phyloP scores from a whole-genome alignment of 2,113 vertebrate species.

The Paradisaea rubra region DNA sequence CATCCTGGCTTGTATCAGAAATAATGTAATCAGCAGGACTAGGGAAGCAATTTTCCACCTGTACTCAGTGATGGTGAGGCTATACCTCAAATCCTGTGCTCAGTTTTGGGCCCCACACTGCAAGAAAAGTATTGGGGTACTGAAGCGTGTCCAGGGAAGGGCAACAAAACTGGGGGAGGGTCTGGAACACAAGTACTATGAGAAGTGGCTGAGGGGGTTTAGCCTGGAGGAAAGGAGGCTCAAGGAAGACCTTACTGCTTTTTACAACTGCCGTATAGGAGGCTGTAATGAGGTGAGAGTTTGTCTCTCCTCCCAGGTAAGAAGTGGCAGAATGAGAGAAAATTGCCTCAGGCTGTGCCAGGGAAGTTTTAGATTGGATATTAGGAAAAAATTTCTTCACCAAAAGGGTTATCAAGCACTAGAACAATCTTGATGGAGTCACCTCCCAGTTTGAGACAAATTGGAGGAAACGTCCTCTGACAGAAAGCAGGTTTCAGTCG shows the following conservation, averaged over 20 bases:
- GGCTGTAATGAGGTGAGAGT: accelerated
- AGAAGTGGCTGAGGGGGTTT: not conserved
- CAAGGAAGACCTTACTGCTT: accelerated
- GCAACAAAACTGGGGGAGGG: accelerated
- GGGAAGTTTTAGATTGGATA: not conserved
- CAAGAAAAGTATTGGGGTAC: not conserved
- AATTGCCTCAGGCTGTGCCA: not conserved
- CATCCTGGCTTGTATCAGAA: not conserved
- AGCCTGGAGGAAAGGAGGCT: not conserved
- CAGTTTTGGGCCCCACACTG: not conserved
- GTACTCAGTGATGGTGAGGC: not conserved
- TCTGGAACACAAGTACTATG: not conserved
- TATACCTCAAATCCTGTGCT: accelerated
- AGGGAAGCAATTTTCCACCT: not conserved
- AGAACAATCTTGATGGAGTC: not conserved
- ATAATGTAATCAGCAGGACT: not conserved
- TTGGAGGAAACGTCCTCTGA: too few relatives aligned
- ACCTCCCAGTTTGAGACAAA: too few relatives aligned
- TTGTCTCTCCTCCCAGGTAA: not conserved
- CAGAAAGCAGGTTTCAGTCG: too few relatives aligned
- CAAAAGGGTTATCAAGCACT: accelerated
- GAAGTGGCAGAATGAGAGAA: not conserved
- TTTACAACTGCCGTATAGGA: not conserved
- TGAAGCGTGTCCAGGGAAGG: accelerated
- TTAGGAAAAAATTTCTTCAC: not conserved